Evolutionary conservation across 2,113 vertebrate species (phyloP).

Genomic region (Elephantulus edwardii): DNA sequence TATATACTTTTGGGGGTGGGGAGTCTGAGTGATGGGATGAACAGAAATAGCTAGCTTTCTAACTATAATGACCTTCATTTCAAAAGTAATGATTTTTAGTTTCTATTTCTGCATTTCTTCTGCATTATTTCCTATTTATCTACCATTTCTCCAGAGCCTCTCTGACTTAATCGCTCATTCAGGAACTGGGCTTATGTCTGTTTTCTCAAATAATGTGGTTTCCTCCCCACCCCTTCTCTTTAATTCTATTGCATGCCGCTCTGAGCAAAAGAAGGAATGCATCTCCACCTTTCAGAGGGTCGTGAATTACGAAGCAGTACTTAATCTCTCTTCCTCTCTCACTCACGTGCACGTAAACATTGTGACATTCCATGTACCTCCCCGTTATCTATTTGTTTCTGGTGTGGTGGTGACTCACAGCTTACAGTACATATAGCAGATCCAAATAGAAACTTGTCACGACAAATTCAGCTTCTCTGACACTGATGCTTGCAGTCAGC

Average conservation of each 20-base stretch:
- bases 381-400: constrained; percentile 20
- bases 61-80: constrained; percentile 14
- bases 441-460: constrained; percentile 45
- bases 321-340: neutral
- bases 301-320: neutral
- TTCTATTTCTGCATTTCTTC: neutral
- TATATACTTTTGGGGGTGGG: neutral
- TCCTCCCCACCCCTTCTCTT: neutral
- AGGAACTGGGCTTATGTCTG: neutral
- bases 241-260: neutral
- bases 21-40: neutral
- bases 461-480: neutral
- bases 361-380: neutral
- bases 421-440: neutral
- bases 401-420: neutral
- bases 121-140: neutral
- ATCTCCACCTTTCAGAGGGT: neutral
- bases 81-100: neutral
- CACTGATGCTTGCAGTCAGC: neutral
- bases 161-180: neutral
- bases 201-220: constrained; percentile 30
- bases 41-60: neutral
- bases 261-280: neutral
- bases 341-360: neutral
- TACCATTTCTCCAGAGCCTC: neutral